Percentiles rank a stretch among this genome's conserved stretches.
Conservation (phyloP, 2,113 vertebrate genomes). For the Archilochus colubris region DNA sequence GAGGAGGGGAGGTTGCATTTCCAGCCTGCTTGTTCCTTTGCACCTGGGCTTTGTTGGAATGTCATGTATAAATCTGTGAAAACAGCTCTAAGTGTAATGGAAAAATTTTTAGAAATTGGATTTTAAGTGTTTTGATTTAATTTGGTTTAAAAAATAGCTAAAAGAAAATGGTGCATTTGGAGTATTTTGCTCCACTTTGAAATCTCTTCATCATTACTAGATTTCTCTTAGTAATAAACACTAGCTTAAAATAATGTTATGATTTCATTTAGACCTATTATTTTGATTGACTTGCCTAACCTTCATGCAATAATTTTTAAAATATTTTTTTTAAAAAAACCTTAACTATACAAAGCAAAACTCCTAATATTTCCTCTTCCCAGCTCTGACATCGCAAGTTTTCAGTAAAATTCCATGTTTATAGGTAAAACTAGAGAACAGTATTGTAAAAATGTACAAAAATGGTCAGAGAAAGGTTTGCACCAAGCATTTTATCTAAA, state of each 20-base stretch:
- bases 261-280: neutral
- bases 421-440: neutral
- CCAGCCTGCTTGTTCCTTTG: neutral
- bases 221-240: neutral
- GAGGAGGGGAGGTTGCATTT: neutral
- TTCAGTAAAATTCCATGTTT: neutral
- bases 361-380: neutral
- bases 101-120: neutral
- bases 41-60: neutral
- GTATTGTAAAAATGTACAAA: neutral
- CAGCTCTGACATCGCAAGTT: neutral
- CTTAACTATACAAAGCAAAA: neutral
- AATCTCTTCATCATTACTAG: neutral
- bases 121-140: neutral
- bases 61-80: neutral
- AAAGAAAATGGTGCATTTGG: neutral
- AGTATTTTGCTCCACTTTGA: neutral
- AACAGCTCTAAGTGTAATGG: neutral
- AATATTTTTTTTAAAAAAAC: neutral
- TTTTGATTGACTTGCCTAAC: neutral
- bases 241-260: neutral
- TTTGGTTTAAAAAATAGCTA: neutral
- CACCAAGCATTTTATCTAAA: neutral
- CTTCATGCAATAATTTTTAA: neutral
- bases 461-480: neutral